Conservation (phyloP, 2,797 vertebrate species). For the Myotis pilosus region DNA sequence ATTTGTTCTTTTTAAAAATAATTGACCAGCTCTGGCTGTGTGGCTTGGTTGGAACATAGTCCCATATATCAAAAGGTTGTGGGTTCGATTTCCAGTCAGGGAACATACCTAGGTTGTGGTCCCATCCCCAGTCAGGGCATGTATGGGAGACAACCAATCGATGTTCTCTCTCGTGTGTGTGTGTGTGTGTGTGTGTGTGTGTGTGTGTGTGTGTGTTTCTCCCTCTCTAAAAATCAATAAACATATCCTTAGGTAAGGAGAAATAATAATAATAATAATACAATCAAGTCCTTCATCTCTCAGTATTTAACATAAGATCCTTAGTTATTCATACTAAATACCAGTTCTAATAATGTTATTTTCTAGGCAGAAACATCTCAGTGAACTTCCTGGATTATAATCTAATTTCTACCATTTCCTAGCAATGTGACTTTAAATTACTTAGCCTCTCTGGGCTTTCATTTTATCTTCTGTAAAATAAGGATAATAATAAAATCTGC, state of each 20-base stretch:
- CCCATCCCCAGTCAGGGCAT: too few species aligned
- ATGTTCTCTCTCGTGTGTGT: too few species aligned
- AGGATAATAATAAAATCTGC: not conserved
- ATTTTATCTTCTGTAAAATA: conserved; percentile 25
- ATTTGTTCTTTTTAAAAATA: not conserved
- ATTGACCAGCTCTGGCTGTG: too few species aligned
- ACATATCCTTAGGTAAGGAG: too few species aligned
- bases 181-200: too few species aligned
- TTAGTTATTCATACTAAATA: not conserved
- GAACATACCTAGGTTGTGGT: too few species aligned
- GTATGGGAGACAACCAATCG: too few species aligned
- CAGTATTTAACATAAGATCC: not conserved
- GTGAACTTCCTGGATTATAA: not conserved
- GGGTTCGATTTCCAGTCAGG: too few species aligned
- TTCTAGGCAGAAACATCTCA: not conserved
- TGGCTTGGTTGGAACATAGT: too few species aligned
- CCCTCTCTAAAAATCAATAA: too few species aligned
- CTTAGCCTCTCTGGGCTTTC: not conserved
- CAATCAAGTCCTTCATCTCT: not conserved
- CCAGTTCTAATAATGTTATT: not conserved
- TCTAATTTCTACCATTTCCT: not conserved
- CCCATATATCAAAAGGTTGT: too few species aligned
- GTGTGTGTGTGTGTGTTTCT: too few species aligned
- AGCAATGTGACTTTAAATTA: not conserved
- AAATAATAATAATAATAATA: not conserved